Evolutionary conservation across 2,113 vertebrate genomes (phyloP).

Genomic region (Riparia riparia): DNA sequence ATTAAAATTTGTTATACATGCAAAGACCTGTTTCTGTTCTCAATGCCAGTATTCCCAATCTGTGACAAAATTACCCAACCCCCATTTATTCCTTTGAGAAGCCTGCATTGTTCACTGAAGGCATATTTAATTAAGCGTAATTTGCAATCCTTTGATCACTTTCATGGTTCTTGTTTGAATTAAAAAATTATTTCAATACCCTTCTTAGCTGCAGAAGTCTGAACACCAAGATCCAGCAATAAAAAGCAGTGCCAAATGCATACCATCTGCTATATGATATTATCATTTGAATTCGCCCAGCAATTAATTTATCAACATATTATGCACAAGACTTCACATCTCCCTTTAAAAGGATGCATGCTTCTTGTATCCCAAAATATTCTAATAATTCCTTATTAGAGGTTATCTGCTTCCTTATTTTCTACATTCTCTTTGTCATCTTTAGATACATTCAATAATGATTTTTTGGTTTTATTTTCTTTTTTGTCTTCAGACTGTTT

Average conservation of each 20-base stretch:
- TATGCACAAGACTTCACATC: neutral
- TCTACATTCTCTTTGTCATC: neutral
- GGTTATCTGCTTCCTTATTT: neutral
- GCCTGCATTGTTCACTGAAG: neutral
- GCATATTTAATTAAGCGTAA: neutral
- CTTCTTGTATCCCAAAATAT: neutral
- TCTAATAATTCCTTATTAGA: neutral
- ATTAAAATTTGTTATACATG: neutral
- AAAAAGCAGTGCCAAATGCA: neutral
- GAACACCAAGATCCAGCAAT: neutral
- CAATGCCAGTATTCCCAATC: neutral
- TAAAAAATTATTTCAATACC: neutral
- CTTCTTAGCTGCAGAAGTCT: neutral
- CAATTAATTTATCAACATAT: neutral
- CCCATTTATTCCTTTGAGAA: neutral
- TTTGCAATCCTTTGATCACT: conserved; percentile 20
- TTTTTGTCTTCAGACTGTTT: neutral
- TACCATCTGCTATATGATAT: conserved; percentile 1
- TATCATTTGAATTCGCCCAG: neutral
- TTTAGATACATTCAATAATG: neutral
- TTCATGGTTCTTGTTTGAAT: neutral
- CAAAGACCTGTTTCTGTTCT: neutral
- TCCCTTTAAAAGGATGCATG: neutral
- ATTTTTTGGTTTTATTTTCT: neutral
- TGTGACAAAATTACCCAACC: neutral